Conservation (phyloP, 1,140 invertebrate species). For the Halotydeus destructor region DNA sequence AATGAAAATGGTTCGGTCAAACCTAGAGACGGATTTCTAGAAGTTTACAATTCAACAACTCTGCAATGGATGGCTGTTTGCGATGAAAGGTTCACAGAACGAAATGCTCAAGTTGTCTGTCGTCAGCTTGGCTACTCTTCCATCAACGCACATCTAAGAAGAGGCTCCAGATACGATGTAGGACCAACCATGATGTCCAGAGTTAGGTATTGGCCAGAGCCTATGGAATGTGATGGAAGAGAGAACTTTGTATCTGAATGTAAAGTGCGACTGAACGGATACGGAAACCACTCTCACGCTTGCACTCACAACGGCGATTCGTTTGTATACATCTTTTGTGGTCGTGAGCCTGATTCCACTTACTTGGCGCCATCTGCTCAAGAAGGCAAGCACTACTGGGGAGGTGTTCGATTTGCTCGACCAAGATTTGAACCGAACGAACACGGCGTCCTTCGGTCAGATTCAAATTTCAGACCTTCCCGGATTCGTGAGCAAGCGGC, state of each 20-base stretch:
- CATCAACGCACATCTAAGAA: slow-evolving; percentile 62
- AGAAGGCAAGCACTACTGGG: slow-evolving; percentile 60
- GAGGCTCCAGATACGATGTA: slow-evolving; percentile 55
- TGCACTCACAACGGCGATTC: slow-evolving; percentile 60
- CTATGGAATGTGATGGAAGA: slow-evolving; percentile 54
- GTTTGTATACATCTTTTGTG: slow-evolving; percentile 86
- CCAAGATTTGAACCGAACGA: slow-evolving; percentile 67
- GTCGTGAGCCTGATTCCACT: slow-evolving; percentile 24
- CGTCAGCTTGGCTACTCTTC: slow-evolving; percentile 72
- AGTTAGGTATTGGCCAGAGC: slow-evolving; percentile 87
- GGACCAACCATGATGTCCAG: slow-evolving; percentile 58
- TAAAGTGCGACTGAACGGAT: slow-evolving; percentile 66
- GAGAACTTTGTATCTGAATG: slow-evolving; percentile 67
- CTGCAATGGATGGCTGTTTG: slow-evolving; percentile 91
- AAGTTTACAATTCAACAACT: slow-evolving; percentile 84
- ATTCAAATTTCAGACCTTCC: too few relatives aligned
- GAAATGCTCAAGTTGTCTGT: slow-evolving; percentile 86
- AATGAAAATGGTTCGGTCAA: slow-evolving; percentile 12
- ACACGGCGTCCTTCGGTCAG: slow-evolving; percentile 46
- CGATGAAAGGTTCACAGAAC: slow-evolving; percentile 76
- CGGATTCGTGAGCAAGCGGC: neutral
- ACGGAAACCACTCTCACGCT: slow-evolving; percentile 48
- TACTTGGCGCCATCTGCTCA: neutral
- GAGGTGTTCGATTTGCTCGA: slow-evolving; percentile 76
- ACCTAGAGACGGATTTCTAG: slow-evolving; percentile 46